These are phyloP conservation scores for Agapetus fuscipes DNA, from an alignment of 2,888 invertebrate species.

Conservation along the genomic window DNA sequence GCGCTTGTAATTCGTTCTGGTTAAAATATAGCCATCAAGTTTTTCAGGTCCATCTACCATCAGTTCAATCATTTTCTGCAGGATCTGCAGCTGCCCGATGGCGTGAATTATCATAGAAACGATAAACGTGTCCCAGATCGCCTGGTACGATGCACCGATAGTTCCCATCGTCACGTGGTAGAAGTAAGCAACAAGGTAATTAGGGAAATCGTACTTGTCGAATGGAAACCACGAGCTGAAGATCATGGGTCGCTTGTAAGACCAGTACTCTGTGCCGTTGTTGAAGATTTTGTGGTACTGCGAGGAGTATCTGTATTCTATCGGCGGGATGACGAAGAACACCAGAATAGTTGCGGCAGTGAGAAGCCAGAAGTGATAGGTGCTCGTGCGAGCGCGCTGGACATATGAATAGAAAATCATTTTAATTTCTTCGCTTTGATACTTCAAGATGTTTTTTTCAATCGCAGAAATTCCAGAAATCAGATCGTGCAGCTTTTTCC, in stretches of 20 bases:
- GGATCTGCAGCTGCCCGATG: constrained; percentile 33
- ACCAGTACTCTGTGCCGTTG: constrained; percentile 16
- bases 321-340: constrained; percentile 13
- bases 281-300: constrained; percentile 9
- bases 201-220: constrained; percentile 13
- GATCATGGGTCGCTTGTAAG: constrained; percentile 16
- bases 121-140: constrained; percentile 35
- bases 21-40: too few species aligned
- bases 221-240: constrained; percentile 22
- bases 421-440: constrained; percentile 5
- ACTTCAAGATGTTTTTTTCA: constrained; percentile 9
- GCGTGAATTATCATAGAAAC: constrained; percentile 37
- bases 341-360: constrained; percentile 8
- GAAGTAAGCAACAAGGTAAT: constrained; percentile 20
- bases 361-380: constrained; percentile 18
- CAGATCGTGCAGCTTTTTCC: constrained; percentile 9
- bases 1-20: background rate
- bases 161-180: constrained; percentile 30
- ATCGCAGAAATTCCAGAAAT: constrained; percentile 8
- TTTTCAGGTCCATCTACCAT: too few species aligned
- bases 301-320: constrained; percentile 15
- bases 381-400: constrained; percentile 6
- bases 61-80: constrained; percentile 22
- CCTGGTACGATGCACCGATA: constrained; percentile 37
- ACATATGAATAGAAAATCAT: constrained; percentile 5